Conservation (phyloP, 37 sponge, comb jelly and placozoan genomes). For the Beroe forskalii region DNA sequence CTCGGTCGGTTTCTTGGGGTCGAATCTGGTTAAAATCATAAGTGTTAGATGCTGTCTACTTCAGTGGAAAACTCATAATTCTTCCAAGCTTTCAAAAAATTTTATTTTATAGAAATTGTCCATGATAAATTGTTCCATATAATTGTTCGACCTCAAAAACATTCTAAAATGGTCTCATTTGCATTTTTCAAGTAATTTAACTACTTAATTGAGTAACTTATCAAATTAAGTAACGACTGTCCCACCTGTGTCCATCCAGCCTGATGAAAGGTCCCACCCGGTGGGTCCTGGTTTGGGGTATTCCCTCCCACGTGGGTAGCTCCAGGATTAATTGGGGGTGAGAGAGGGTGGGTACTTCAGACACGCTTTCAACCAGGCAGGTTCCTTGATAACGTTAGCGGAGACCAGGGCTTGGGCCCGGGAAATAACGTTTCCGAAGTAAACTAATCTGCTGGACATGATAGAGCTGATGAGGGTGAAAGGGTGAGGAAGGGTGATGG, state of each 20-base stretch:
- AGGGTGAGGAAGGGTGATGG: too few relatives aligned
- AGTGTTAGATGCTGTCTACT: too few relatives aligned
- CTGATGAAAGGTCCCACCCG: slow-evolving; percentile 17
- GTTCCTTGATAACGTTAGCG: neutral
- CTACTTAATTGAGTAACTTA: too few relatives aligned
- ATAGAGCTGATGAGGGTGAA: neutral
- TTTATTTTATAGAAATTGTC: too few relatives aligned
- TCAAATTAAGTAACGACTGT: too few relatives aligned
- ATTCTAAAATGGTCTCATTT: too few relatives aligned
- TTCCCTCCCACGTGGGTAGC: slow-evolving; percentile 41
- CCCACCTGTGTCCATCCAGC: slow-evolving; percentile 61
- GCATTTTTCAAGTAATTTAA: too few relatives aligned
- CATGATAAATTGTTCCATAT: too few relatives aligned
- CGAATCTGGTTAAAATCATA: slow-evolving; percentile 53
- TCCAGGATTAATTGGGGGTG: slow-evolving; percentile 4
- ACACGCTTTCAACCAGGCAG: slow-evolving; percentile 40
- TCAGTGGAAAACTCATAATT: too few relatives aligned
- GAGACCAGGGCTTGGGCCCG: slow-evolving; percentile 4
- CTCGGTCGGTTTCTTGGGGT: slow-evolving; percentile 55
- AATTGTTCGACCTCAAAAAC: too few relatives aligned
- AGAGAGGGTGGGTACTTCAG: slow-evolving; percentile 18
- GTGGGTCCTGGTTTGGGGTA: slow-evolving; percentile 6
- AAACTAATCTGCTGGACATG: slow-evolving; percentile 27
- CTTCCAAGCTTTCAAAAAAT: too few relatives aligned
- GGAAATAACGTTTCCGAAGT: slow-evolving; percentile 59